Evolutionary conservation across 2,113 vertebrate genomes (phyloP).

Genomic region (Colinus virginianus): DNA sequence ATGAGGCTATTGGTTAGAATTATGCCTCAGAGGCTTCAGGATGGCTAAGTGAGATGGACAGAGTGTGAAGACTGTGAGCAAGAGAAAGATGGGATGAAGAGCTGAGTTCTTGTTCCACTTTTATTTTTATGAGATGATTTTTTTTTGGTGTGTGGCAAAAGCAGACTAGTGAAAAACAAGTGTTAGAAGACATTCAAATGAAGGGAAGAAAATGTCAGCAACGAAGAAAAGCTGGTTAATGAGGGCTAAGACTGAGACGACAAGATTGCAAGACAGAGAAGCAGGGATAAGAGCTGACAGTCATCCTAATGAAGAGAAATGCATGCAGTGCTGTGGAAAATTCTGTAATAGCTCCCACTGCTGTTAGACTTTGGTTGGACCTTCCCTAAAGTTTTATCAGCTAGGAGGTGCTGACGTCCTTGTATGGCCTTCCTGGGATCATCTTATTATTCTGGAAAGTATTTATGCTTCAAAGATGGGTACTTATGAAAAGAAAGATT

Average conservation of each 20-base stretch:
- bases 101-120: not conserved
- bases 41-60: not conserved
- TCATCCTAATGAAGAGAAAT: not conserved
- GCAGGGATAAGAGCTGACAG: not conserved
- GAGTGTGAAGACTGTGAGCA: not conserved
- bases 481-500: not conserved
- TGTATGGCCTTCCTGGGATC: not conserved
- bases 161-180: not conserved
- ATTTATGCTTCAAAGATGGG: not conserved
- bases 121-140: not conserved
- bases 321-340: not conserved
- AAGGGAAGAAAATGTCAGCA: not conserved
- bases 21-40: not conserved
- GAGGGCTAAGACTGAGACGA: not conserved
- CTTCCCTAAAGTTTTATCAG: not conserved
- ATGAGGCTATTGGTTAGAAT: not conserved
- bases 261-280: not conserved
- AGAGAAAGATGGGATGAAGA: not conserved
- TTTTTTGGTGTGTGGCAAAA: not conserved
- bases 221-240: not conserved
- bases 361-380: not conserved
- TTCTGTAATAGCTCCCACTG: not conserved
- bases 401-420: not conserved
- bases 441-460: not conserved
- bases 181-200: not conserved